These are phyloP conservation scores for Tenthredo livida DNA, from an alignment of 2,888 invertebrate species.

Conservation along the genomic window DNA sequence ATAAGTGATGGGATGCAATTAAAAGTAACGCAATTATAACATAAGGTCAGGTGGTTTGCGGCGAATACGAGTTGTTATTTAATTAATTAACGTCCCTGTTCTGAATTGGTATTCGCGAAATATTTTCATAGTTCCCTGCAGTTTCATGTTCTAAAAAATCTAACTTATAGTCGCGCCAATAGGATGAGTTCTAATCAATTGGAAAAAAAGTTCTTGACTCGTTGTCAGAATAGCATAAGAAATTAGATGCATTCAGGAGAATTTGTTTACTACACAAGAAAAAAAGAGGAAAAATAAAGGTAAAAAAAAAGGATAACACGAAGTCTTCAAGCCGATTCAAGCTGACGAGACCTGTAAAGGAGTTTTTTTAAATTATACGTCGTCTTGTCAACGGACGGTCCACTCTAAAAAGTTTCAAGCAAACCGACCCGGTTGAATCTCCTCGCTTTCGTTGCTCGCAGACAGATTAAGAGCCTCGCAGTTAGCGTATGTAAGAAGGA, in stretches of 20 bases:
- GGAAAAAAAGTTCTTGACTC: neutral
- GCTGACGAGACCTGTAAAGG: slow-evolving; percentile 26
- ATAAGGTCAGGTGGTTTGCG: neutral
- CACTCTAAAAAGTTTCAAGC: slow-evolving; percentile 48
- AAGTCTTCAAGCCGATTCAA: slow-evolving; percentile 2
- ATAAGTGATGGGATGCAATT: neutral
- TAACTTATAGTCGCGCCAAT: neutral
- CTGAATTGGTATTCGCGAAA: neutral
- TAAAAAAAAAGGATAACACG: neutral
- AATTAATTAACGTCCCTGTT: neutral
- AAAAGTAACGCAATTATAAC: neutral
- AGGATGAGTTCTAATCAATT: neutral
- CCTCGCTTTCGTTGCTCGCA: slow-evolving; percentile 39
- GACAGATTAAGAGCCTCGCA: slow-evolving; percentile 46
- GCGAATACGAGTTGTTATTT: slow-evolving; percentile 1
- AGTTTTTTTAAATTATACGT: slow-evolving; percentile 47
- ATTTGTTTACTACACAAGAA: neutral
- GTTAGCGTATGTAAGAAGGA: slow-evolving; percentile 1
- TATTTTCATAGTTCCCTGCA: neutral
- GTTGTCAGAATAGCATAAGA: neutral
- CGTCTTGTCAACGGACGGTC: slow-evolving; percentile 46
- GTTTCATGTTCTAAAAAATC: neutral
- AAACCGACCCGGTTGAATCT: slow-evolving; percentile 34
- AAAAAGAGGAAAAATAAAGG: neutral
- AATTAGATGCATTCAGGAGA: neutral